Conservation (phyloP, 1,140 invertebrate species). For the Spodoptera frugiperda region DNA sequence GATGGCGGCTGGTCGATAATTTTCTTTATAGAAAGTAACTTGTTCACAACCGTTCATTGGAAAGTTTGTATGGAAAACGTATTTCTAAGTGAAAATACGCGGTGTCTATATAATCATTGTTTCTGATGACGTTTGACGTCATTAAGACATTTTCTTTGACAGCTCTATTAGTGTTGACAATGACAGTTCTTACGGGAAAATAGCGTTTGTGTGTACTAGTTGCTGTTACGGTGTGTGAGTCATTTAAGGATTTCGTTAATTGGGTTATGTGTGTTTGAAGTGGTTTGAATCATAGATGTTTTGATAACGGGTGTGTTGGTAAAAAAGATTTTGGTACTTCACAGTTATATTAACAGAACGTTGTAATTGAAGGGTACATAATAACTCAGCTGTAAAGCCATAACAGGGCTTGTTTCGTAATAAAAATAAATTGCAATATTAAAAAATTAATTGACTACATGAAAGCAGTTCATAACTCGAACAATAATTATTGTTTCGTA, state of each 20-base stretch:
- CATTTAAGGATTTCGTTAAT: too few relatives aligned
- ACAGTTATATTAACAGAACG: too few relatives aligned
- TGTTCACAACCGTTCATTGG: constrained; percentile 71
- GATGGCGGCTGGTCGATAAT: constrained; percentile 60
- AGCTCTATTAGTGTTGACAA: constrained; percentile 8
- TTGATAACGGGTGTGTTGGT: too few relatives aligned
- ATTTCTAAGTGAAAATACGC: constrained; percentile 62
- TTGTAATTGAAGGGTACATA: too few relatives aligned
- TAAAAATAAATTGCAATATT: too few relatives aligned
- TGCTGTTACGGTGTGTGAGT: too few relatives aligned
- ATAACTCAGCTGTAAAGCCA: too few relatives aligned
- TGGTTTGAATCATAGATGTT: too few relatives aligned
- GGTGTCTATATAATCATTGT: constrained; percentile 26
- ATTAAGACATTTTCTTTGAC: constrained; percentile 25
- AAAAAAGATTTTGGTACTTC: too few relatives aligned
- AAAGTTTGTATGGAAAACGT: constrained; percentile 75
- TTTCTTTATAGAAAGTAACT: constrained; percentile 76
- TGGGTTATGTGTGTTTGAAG: too few relatives aligned
- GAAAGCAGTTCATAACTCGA: background rate
- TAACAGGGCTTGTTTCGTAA: too few relatives aligned
- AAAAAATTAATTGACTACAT: background rate
- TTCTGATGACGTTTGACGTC: constrained; percentile 6
- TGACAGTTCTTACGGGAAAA: background rate
- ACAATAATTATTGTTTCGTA: constrained; percentile 16
- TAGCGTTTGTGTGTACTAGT: background rate